These are phyloP conservation scores for Cichladusa arquata DNA, from an alignment of 2,113 vertebrate species.

Conservation along the genomic window DNA sequence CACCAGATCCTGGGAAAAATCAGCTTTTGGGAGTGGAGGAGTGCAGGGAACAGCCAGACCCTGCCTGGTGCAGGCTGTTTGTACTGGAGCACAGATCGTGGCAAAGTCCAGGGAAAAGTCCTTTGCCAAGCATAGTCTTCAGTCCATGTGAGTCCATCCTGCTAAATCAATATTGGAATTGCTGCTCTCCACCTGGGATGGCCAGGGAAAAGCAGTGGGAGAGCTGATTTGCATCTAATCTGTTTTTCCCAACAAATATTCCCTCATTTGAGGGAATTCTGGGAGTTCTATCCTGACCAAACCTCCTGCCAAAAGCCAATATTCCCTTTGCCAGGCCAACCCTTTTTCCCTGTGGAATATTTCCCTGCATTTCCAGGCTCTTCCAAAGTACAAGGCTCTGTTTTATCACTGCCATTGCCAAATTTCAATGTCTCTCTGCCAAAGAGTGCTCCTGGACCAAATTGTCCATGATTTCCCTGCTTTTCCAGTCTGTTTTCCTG, in stretches of 20 bases:
- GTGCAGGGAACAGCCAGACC: neutral
- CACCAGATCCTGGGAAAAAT: neutral
- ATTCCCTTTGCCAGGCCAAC: neutral
- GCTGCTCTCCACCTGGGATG: neutral
- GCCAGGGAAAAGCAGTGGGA: neutral
- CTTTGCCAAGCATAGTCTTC: neutral
- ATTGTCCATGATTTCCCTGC: neutral
- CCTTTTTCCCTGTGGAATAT: neutral
- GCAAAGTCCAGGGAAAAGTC: neutral
- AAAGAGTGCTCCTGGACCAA: neutral
- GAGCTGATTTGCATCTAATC: neutral
- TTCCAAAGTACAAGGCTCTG: neutral
- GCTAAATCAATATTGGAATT: neutral
- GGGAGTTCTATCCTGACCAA: neutral
- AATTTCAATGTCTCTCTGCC: neutral
- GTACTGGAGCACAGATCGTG: neutral
- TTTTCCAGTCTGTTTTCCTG: neutral
- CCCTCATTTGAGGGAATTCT: neutral
- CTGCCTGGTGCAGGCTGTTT: neutral
- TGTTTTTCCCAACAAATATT: neutral
- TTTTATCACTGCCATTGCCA: neutral
- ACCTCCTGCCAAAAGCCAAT: neutral
- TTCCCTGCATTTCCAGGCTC: neutral
- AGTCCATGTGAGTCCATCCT: neutral
- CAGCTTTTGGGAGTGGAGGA: neutral